Conservation (phyloP, 2,113 vertebrate species). For the Lophura nycthemera region DNA sequence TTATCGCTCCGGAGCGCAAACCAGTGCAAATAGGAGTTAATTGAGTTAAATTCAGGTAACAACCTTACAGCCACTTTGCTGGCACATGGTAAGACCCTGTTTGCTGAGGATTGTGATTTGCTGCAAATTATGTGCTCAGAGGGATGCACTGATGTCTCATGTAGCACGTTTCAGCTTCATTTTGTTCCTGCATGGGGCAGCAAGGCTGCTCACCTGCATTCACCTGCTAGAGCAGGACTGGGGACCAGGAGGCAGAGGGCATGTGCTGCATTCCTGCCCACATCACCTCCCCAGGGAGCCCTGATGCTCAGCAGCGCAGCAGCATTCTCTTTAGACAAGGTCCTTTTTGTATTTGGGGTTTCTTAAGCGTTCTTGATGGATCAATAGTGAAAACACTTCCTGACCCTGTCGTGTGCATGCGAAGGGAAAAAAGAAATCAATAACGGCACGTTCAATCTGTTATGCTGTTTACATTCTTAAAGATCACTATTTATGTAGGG, state of each 20-base stretch:
- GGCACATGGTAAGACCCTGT: not conserved
- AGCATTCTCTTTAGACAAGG: not conserved
- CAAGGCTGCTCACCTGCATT: not conserved
- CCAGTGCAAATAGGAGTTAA: conserved; percentile 29
- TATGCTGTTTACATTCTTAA: conserved; percentile 2
- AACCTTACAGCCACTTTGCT: conserved; percentile 1
- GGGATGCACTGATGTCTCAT: not conserved
- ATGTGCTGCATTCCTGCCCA: accelerated
- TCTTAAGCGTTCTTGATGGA: conserved; percentile 32
- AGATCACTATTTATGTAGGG: conserved; percentile 17
- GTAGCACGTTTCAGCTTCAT: accelerated
- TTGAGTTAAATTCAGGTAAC: conserved; percentile 50
- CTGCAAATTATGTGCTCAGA: not conserved
- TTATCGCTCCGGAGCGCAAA: not conserved
- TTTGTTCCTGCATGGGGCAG: not conserved
- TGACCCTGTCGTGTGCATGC: conserved; percentile 1
- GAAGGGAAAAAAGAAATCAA: not conserved
- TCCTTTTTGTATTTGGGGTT: not conserved
- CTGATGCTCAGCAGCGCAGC: not conserved
- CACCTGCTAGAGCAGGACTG: not conserved
- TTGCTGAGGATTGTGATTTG: not conserved
- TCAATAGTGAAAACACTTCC: not conserved
- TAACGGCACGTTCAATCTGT: not conserved
- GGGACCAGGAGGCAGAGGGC: not conserved
- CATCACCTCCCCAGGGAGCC: accelerated